Evolutionary conservation across 2,113 vertebrate genomes (phyloP).

Genomic region (Genyomyrus donnyi): DNA sequence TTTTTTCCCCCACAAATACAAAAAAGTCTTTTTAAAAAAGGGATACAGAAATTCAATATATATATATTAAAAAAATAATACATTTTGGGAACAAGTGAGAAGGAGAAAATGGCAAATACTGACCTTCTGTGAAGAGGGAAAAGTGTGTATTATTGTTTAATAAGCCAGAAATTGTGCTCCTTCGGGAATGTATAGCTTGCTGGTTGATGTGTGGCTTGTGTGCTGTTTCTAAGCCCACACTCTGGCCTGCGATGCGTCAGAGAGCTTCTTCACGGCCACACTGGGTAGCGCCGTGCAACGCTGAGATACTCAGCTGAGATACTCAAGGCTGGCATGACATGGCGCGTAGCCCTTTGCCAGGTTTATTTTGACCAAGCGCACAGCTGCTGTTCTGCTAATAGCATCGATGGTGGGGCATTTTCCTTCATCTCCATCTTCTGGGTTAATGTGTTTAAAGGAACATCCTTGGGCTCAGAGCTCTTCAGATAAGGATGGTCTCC

Average conservation of each 20-base stretch:
- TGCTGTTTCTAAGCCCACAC: neutral
- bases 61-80: no score
- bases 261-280: neutral
- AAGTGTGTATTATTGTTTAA: neutral
- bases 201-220: neutral
- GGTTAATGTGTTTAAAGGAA: neutral
- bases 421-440: neutral
- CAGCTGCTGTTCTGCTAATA: neutral
- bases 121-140: neutral
- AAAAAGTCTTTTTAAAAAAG: neutral
- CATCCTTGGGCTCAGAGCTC: neutral
- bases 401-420: neutral
- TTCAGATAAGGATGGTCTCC: neutral
- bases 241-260: neutral
- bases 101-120: neutral
- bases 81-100: no score
- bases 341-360: neutral
- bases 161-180: neutral
- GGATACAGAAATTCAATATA: neutral
- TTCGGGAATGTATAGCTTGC: neutral
- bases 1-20: neutral
- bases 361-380: neutral
- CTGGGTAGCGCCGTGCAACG: neutral
- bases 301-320: no score
- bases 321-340: neutral